Base-by-base conservation (phyloP, 2,888 invertebrate species). In the Auanema freiburgensis region DNA sequence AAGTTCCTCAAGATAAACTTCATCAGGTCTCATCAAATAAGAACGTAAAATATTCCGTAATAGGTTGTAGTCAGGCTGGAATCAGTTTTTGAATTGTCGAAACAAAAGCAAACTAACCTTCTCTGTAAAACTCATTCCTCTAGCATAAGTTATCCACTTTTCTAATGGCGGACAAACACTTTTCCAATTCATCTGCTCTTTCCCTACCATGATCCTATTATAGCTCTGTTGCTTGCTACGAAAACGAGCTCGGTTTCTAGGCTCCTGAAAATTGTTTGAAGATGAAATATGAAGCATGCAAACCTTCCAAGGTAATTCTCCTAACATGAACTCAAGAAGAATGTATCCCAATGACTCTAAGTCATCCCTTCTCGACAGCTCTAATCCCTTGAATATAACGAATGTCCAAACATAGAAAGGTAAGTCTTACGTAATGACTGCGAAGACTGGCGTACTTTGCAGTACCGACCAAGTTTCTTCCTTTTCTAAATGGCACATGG, bases 381-480 rank as follows among this genome's bases (percentile, higher is more conserved):
- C 76, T 14, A 70, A 55, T 54, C 69, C 71, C 56, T 72, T 46
- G 42, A 57, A 43, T 12, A 43, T 43, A n/a, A 11, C 43, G 11
- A 11, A 43, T 43, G 43, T 43, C 43, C n/a, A 12, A 43, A 12
- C 12, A 43, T 11, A 43, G n/a, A 12, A n/a, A n/a, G n/a, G 43
- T 14, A 43, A 43, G 18, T 14, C 55, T 40, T 23, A 59, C 59
- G 14, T 54, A 63, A 52, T 79, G 79, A 43, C 67, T 67, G 54
- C 76, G 76, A 12, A 79, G 54, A 18, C 67, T 67, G 33, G 75
- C 74, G 64, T 80, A 79, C 58, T 80, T 77, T 21, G 76, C 77
- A 11, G 77, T 77, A 12, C 77, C 77, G 12, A 78, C 69, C 21
- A 77, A 50, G 10, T 46, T 24, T 16, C 56, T 59, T 49, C 59